Base-by-base conservation (phyloP, 2,797 vertebrate species). In the Epinephelus awoara region DNA sequence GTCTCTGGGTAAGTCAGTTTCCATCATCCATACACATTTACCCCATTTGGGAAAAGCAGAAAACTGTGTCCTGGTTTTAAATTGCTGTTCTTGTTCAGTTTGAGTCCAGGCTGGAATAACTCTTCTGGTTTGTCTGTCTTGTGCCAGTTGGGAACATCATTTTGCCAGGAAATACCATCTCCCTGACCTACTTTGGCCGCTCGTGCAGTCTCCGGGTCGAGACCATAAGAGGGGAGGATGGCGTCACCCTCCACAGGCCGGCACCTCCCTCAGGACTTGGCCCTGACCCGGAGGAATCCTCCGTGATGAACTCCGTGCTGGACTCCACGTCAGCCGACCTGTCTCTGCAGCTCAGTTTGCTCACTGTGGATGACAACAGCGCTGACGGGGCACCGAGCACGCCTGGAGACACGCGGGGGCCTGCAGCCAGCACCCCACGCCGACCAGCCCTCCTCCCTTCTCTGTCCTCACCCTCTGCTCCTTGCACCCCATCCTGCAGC, bases 151-250 rank as follows among this genome's bases (percentile, higher is more conserved):
- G 96, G 11, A 97, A 95, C 79, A 87, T 99, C 23, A 54, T 98
- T 54, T 91, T 99, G 49, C 97, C 97, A 0, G 97, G 97, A 80
- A 97, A 95, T 59, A 67, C 93, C 4, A 80, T 99, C 65, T 94
- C 93, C 49, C 85, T 98, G 71, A 94, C 89, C 6, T 98, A 96
- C 88, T 99, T 97, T 21, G 97, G 97, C 50, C 96, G 94, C 4
- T 82, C 92, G 0, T 98, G 96, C 83, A 94, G 88, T 55, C 72
- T 98, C 0, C 57, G 90, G 15, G 94, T 99, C 46, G 92, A 95
- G 63, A 90, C 77, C 23, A 86, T 99, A 50, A 96, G 84, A 83
- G 98, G 98, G 29, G 89, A 96, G 1, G 97, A 99, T 0, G 97
- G 96, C 0, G 72, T 88, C 21, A 90, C 94, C 62, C 90, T 96